Percentiles rank a stretch among this genome's conserved stretches.
These are phyloP conservation scores for Drosophila teissieri DNA, from an alignment of 1,140 invertebrate genomes.

Conservation along the genomic window DNA sequence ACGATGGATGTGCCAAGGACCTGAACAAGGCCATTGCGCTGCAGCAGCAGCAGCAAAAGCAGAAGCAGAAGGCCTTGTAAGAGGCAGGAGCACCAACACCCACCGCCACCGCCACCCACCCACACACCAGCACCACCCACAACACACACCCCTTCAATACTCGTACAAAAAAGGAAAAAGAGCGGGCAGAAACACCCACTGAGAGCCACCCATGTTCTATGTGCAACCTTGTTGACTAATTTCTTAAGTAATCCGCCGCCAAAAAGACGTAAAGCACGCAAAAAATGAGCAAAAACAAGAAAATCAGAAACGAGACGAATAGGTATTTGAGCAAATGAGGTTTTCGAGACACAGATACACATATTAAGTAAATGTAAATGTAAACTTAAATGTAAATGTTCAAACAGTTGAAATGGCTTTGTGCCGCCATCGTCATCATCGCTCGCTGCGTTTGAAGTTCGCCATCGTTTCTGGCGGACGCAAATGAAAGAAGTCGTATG, in stretches of 20 bases:
- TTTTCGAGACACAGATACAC: slow-evolving; percentile 48
- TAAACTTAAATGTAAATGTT: slow-evolving; percentile 38
- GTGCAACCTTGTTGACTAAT: slow-evolving; percentile 83
- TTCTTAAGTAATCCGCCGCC: slow-evolving; percentile 78
- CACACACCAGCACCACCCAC: background rate
- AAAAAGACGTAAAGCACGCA: slow-evolving; percentile 40
- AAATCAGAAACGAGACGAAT: slow-evolving; percentile 38
- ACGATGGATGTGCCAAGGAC: slow-evolving; percentile 72
- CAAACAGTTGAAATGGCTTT: slow-evolving; percentile 75
- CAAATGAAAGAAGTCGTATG: slow-evolving; percentile 76
- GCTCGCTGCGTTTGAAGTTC: slow-evolving; percentile 73
- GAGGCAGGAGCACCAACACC: background rate
- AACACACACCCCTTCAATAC: slow-evolving; percentile 52
- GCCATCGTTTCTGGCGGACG: slow-evolving; percentile 38
- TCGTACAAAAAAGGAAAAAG: slow-evolving; percentile 64
- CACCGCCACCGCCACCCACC: slow-evolving; percentile 1
- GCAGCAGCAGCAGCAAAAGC: slow-evolving; percentile 8
- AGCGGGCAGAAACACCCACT: slow-evolving; percentile 45
- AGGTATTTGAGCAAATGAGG: slow-evolving; percentile 52
- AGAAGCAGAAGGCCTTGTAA: slow-evolving; percentile 66
- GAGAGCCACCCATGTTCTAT: slow-evolving; percentile 61
- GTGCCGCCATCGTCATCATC: slow-evolving; percentile 73
- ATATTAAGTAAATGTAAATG: slow-evolving; percentile 45
- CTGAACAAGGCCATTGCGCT: slow-evolving; percentile 59
- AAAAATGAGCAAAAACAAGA: background rate